Evolutionary conservation across 37 sponge, comb jelly and placozoan genomes (phyloP).

Genomic region (Petrosia ficiformis): DNA sequence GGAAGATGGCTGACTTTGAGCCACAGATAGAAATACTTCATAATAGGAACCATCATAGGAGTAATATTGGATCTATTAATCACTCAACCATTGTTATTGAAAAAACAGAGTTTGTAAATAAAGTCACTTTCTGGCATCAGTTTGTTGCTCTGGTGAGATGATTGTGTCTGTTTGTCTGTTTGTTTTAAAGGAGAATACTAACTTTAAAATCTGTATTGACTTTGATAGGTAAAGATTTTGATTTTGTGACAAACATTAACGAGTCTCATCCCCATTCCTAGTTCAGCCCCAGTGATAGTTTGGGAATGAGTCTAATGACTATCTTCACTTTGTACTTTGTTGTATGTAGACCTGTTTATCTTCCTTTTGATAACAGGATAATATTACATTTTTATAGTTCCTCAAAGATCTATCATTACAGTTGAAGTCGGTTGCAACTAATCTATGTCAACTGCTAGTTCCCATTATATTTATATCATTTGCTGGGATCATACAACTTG

Average conservation of each 20-base stretch:
- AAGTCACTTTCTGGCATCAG: conserved; percentile 40
- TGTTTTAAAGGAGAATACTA: too few species aligned
- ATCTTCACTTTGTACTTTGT: not conserved
- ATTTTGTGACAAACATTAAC: too few species aligned
- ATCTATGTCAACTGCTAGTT: conserved; percentile 71
- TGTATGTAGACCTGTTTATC: not conserved
- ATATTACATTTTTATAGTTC: conserved; percentile 31
- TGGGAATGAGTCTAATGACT: not conserved
- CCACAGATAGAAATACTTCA: not conserved
- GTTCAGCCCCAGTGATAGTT: too few species aligned
- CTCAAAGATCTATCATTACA: conserved; percentile 69
- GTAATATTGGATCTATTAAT: not conserved
- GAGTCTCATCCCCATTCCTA: too few species aligned
- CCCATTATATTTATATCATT: conserved; percentile 58
- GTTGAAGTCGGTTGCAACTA: conserved; percentile 41
- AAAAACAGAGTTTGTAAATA: conserved; percentile 18
- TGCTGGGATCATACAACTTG: conserved; percentile 71
- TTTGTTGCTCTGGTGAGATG: conserved; percentile 58
- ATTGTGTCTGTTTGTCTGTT: too few species aligned
- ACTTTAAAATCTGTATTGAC: too few species aligned
- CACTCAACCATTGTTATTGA: too few species aligned
- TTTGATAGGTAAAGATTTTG: too few species aligned
- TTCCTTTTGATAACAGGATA: not conserved
- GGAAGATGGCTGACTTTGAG: too few species aligned
- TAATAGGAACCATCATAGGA: not conserved